Percentiles rank a stretch among this genome's conserved stretches.
phyloP scores from a whole-genome alignment of 92 coral and sea anemone species.

The Anthopleura xanthogrammica region DNA sequence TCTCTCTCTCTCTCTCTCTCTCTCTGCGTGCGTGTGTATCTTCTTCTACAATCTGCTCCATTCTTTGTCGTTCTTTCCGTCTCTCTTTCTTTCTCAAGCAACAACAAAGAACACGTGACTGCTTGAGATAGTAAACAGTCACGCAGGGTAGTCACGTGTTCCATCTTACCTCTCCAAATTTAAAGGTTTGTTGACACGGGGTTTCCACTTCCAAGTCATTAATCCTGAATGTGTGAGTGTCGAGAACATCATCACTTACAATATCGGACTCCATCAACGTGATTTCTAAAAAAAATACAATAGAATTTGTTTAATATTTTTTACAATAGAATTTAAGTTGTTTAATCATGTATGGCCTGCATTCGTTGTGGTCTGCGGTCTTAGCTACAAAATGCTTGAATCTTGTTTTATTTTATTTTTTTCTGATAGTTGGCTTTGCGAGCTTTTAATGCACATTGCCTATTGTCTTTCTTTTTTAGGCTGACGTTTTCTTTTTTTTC shows the following conservation, averaged over 20 bases:
- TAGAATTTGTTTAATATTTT: neutral
- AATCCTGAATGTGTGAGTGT: conserved; percentile 49
- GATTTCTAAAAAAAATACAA: conserved; percentile 35
- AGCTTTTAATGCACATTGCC: too few species aligned
- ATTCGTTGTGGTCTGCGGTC: too few species aligned
- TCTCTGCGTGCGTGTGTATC: too few species aligned
- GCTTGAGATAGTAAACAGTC: neutral
- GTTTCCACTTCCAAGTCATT: conserved; percentile 48
- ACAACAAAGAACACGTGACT: neutral
- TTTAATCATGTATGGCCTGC: neutral
- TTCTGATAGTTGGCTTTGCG: too few species aligned
- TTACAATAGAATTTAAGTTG: neutral
- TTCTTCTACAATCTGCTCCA: too few species aligned
- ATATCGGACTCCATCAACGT: conserved; percentile 62
- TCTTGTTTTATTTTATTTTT: too few species aligned
- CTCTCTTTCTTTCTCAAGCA: neutral
- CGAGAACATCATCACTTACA: conserved; percentile 59
- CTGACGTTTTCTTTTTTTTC: neutral
- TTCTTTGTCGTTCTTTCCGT: too few species aligned
- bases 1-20: too few species aligned
- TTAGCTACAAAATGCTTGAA: too few species aligned
- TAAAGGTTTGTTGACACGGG: conserved; percentile 42
- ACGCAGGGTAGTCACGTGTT: neutral
- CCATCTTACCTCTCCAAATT: conserved; percentile 62
- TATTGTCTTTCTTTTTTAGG: too few species aligned